phyloP scores from a whole-genome alignment of 2,113 vertebrate genomes.

The Notarius quadriscutis region DNA sequence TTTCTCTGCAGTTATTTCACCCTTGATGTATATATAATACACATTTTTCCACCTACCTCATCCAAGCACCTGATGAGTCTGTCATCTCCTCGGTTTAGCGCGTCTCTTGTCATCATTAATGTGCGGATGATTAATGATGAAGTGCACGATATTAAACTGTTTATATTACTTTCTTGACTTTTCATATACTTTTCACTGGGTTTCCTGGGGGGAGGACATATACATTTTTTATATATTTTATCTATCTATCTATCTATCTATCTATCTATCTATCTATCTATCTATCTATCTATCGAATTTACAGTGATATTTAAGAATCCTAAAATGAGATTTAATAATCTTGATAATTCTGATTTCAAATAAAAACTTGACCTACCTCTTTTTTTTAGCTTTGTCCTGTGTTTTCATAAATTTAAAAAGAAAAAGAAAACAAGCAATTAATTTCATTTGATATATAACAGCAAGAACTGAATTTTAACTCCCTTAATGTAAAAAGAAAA shows the following conservation, averaged over 20 bases:
- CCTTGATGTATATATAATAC: no score
- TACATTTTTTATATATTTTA: no score
- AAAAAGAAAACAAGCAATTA: not conserved
- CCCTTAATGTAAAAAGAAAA: no score
- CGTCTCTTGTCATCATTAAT: not conserved
- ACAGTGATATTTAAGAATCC: not conserved
- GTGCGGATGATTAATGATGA: not conserved
- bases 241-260: no score
- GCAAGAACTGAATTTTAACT: not conserved
- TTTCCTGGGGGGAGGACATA: not conserved
- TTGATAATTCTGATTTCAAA: no score
- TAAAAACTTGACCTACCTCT: not conserved
- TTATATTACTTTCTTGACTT: not conserved
- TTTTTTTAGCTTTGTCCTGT: not conserved
- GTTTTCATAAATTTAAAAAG: not conserved
- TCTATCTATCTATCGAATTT: no score
- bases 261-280: no score
- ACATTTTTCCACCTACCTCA: no score
- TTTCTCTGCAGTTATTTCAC: no score
- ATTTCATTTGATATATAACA: not conserved
- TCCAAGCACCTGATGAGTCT: no score
- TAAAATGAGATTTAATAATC: no score
- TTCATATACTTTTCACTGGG: accelerated
- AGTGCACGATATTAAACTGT: not conserved
- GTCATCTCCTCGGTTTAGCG: no score